phyloP scores from a whole-genome alignment of 2,113 vertebrate genomes.

The Gila orcuttii region DNA sequence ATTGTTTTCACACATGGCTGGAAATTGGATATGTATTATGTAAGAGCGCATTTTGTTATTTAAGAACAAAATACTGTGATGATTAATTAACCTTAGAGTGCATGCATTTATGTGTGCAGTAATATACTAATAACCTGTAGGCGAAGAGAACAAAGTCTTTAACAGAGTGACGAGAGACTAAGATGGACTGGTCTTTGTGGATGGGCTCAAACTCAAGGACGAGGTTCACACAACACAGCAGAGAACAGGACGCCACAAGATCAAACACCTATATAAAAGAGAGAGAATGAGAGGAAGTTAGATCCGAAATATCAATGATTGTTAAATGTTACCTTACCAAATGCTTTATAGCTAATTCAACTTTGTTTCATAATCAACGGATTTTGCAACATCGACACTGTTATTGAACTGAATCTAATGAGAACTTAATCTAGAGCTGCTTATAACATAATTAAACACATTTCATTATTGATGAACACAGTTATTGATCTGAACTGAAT shows the following conservation, averaged over 20 bases:
- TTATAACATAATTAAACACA: no score
- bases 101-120: background rate
- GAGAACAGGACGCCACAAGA: conserved; percentile 65
- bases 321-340: background rate
- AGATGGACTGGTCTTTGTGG: conserved; percentile 67
- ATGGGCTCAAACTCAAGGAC: conserved; percentile 61
- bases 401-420: no score
- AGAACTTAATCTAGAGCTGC: no score
- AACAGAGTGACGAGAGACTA: conserved; percentile 68
- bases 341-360: no score
- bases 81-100: conserved; percentile 28
- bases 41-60: conserved; percentile 22
- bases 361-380: no score
- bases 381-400: no score
- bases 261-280: conserved; percentile 66
- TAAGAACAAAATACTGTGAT: conserved; percentile 48
- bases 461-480: no score
- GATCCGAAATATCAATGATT: background rate
- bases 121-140: conserved; percentile 63
- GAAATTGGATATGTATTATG: conserved; percentile 33
- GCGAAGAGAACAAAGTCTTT: conserved; percentile 69
- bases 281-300: background rate
- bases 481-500: no score
- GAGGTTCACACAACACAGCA: conserved; percentile 66
- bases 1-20: conserved; percentile 58